A percentile compares a stretch with the other conserved stretches of the same genome.
Evolutionary conservation across 2,888 invertebrate species (phyloP).

Genomic region (Spisula solida): DNA sequence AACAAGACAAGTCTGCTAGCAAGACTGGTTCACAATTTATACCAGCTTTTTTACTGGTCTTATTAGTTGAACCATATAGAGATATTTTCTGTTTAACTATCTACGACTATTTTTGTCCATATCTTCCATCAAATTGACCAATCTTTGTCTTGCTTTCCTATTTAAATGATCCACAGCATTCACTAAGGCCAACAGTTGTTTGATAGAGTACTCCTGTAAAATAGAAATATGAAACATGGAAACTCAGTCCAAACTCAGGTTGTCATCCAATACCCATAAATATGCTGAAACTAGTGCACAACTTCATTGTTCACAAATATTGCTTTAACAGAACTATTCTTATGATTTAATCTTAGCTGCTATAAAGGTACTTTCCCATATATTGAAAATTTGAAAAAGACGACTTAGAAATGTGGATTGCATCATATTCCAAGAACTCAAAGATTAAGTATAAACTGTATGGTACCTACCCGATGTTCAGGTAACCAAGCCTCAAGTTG

Average conservation of each 20-base stretch:
- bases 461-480: conserved; percentile 91
- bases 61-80: no score
- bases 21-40: no score
- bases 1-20: no score
- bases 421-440: not conserved
- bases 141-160: conserved; percentile 94
- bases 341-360: no score
- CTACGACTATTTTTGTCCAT: conserved; percentile 79
- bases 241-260: no score
- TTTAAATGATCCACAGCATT: conserved; percentile 95
- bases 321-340: no score
- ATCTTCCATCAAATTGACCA: conserved; percentile 91
- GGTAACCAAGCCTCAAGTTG: conserved; percentile 96
- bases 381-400: not conserved
- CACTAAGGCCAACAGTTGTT: conserved; percentile 95
- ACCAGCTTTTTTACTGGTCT: no score
- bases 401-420: not conserved
- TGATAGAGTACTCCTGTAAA: conserved; percentile 94
- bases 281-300: no score
- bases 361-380: no score
- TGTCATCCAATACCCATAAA: no score
- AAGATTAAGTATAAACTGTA: no score
- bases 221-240: not conserved
- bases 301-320: no score
- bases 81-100: not conserved